These are phyloP conservation scores for Epinephelus fuscoguttatus DNA, from an alignment of 2,113 vertebrate genomes.

Conservation along the genomic window DNA sequence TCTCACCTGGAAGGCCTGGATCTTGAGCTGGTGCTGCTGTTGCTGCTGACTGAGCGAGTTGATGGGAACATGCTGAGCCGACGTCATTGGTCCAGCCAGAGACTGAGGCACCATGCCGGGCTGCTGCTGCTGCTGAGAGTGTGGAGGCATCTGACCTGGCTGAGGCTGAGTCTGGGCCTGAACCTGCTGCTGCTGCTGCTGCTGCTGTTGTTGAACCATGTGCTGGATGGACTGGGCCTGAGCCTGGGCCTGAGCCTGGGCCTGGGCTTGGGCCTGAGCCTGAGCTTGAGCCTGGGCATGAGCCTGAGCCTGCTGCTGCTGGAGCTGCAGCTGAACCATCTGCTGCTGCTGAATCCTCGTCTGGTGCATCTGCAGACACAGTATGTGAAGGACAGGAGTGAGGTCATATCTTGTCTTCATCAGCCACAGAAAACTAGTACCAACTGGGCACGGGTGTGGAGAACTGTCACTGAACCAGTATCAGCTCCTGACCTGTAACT, in stretches of 20 bases:
- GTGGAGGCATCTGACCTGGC: conserved; percentile 80
- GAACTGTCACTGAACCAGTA: no score
- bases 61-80: conserved; percentile 76
- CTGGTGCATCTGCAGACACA: conserved; percentile 81
- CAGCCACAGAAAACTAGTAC: neutral
- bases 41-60: conserved; percentile 75
- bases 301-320: conserved; percentile 82
- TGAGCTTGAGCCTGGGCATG: conserved; percentile 78
- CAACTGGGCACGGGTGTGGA: no score
- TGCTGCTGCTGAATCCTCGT: conserved; percentile 78
- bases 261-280: conserved; percentile 78
- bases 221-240: conserved; percentile 88
- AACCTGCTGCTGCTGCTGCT: conserved; percentile 75
- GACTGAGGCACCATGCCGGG: conserved; percentile 78
- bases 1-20: conserved; percentile 82
- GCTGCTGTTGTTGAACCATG: conserved; percentile 76
- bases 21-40: conserved; percentile 76
- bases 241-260: conserved; percentile 79
- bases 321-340: conserved; percentile 82
- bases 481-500: no score
- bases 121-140: conserved; percentile 77
- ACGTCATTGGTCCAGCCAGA: conserved; percentile 74
- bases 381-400: neutral
- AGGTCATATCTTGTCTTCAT: neutral
- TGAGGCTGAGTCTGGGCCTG: conserved; percentile 87